Conservation (phyloP, 2,888 invertebrate species). For the Tryphoninae sp. region DNA sequence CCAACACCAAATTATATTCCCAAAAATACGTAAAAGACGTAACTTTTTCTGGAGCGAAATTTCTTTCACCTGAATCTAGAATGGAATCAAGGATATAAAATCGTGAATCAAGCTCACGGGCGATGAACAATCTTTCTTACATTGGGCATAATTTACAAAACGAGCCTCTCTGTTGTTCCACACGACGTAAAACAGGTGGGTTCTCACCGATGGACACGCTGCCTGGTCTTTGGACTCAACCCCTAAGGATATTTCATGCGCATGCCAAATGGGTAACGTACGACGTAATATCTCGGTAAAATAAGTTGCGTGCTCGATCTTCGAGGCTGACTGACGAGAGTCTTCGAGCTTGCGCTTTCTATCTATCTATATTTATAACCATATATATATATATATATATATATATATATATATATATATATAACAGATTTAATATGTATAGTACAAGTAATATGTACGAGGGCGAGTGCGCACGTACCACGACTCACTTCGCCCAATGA, state of each 20-base stretch:
- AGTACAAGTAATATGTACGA: constrained; percentile 24
- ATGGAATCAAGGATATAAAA: background rate
- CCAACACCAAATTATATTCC: background rate
- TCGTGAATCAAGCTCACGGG: background rate
- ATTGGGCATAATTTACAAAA: background rate
- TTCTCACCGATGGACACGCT: constrained; percentile 14
- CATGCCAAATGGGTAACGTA: constrained; percentile 8
- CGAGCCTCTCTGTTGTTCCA: background rate
- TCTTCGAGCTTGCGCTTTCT: constrained; percentile 4
- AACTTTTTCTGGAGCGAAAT: too few relatives aligned
- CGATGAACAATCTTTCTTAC: constrained; percentile 33
- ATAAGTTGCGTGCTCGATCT: constrained; percentile 28
- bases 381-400: constrained; percentile 22
- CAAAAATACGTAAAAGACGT: background rate
- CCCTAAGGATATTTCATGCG: constrained; percentile 2
- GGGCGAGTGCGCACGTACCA: constrained; percentile 56
- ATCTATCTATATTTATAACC: background rate
- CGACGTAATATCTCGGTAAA: background rate
- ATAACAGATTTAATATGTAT: background rate
- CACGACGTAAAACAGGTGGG: constrained; percentile 2
- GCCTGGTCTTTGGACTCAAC: background rate
- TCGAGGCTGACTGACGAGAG: constrained; percentile 17
- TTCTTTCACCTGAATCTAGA: too few relatives aligned
- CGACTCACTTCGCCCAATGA: constrained; percentile 63
- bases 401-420: constrained; percentile 22